Base-by-base conservation (phyloP, 1,140 invertebrate species). In the Penaeus indicus region DNA sequence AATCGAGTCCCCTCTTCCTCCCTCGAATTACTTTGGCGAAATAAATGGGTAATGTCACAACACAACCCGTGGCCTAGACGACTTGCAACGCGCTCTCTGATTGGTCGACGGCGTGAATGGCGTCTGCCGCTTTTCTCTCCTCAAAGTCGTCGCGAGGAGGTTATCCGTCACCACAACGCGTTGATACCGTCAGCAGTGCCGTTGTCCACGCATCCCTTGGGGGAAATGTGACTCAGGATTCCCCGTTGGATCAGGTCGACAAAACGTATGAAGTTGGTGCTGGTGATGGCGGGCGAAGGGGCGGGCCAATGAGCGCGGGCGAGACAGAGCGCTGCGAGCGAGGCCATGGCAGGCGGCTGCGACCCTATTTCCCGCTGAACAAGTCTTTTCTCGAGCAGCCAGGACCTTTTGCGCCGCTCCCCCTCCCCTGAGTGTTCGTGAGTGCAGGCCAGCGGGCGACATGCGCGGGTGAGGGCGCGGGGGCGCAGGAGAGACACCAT, bases 1-100 rank as follows among this genome's bases (percentile, higher is more conserved):
- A 54, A 5, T 11, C 54, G 54, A 54, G 54, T 54, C 11, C 54
- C 54, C 8, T 54, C 8, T 54, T 16, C 5, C 54, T 5, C 54
- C 54, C 16, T 54, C 16, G 54, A 54, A 38, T 75, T 75, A 27
- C 42, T 72, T 75, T 75, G 16, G 42, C n/a, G 72, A 62, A 79
- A 86, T 86, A 78, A 62, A 79, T 86, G 60, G 84, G 72, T 64
- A 86, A 79, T 86, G 84, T 86, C 84, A 86, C 63, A 86, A 86
- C 75, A 86, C 60, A 86, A 79, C 64, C 25, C 67, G 75, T 64
- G 64, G 75, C 84, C 84, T 63, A 86, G 47, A 21, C 32, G 84
- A 19, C 64, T 42, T 25, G 61, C 27, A 86, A 78, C 18, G 19
- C 5, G 8, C 18, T 5, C 16, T 42, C 54, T n/a, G 22, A 86